Conservation (phyloP, 2,113 vertebrate genomes). For the Podiceps cristatus region DNA sequence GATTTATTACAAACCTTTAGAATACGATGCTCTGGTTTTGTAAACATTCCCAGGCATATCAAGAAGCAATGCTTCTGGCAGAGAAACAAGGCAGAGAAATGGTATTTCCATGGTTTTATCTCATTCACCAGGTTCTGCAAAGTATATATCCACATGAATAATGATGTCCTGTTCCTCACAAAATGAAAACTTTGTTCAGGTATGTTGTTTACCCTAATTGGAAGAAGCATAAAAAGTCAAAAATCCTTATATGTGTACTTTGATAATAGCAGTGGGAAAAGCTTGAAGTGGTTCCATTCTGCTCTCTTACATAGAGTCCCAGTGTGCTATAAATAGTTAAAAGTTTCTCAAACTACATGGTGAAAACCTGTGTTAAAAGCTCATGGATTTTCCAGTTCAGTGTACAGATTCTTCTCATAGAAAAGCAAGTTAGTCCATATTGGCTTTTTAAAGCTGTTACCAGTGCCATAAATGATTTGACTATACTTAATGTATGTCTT, state of each 20-base stretch:
- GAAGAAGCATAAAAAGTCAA: not conserved
- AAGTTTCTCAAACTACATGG: not conserved
- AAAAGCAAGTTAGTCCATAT: not conserved
- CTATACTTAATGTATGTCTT: not conserved
- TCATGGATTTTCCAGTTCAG: not conserved
- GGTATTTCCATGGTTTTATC: not conserved
- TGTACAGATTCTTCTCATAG: not conserved
- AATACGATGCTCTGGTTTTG: not conserved
- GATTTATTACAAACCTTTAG: slow-evolving; percentile 25
- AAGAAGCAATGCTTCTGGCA: not conserved
- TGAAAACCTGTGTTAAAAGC: not conserved
- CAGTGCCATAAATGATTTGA: not conserved
- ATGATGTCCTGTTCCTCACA: not conserved
- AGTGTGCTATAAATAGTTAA: not conserved
- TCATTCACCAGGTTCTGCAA: not conserved
- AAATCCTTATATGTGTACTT: not conserved
- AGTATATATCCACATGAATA: not conserved
- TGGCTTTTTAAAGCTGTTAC: slow-evolving; percentile 2
- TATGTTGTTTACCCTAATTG: not conserved
- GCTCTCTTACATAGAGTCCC: not conserved
- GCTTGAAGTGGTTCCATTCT: not conserved
- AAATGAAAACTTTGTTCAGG: not conserved
- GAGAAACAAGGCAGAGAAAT: not conserved
- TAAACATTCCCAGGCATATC: not conserved
- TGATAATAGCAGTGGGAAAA: not conserved